Percentiles rank a stretch among this genome's conserved stretches.
Evolutionary conservation across 1,140 invertebrate species (phyloP).

Genomic region (Magallana angulata): DNA sequence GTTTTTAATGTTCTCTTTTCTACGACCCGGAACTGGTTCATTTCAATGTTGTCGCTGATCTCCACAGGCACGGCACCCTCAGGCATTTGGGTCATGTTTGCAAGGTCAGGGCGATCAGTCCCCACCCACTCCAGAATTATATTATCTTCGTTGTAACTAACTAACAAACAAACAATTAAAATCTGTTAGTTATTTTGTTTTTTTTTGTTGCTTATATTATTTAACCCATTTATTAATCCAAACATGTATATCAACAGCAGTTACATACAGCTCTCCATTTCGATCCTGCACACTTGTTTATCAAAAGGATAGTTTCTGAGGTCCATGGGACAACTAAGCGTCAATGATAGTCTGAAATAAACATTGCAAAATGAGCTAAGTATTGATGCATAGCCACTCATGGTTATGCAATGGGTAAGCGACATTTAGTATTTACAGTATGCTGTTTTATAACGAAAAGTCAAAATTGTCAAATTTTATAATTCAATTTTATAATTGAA

Average conservation of each 20-base stretch:
- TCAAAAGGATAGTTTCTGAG: constrained; percentile 98
- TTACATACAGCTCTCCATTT: constrained; percentile 98
- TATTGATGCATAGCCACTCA: too few relatives aligned
- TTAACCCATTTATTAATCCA: neutral
- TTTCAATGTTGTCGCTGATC: constrained; percentile 54
- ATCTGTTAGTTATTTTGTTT: neutral
- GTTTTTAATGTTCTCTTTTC: constrained; percentile 35
- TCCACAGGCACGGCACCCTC: constrained; percentile 25
- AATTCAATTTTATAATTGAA: too few relatives aligned
- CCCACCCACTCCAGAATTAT: constrained; percentile 68
- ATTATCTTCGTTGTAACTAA: constrained; percentile 73
- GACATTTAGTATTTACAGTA: too few relatives aligned
- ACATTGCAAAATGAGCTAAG: neutral
- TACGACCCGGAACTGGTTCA: constrained; percentile 70
- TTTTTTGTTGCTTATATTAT: neutral
- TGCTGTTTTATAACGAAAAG: too few relatives aligned
- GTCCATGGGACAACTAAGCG: constrained; percentile 99
- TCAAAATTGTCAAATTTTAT: too few relatives aligned
- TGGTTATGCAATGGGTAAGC: too few relatives aligned
- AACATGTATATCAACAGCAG: neutral
- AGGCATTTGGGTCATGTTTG: neutral
- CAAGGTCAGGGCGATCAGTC: neutral
- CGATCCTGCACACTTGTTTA: constrained; percentile 98
- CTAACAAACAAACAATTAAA: constrained; percentile 50
- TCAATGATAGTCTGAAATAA: constrained; percentile 90